Evolutionary conservation across 2,888 invertebrate species (phyloP), one percentile per base, ranked within the genome.

Genomic region (Hesperia comma): DNA sequence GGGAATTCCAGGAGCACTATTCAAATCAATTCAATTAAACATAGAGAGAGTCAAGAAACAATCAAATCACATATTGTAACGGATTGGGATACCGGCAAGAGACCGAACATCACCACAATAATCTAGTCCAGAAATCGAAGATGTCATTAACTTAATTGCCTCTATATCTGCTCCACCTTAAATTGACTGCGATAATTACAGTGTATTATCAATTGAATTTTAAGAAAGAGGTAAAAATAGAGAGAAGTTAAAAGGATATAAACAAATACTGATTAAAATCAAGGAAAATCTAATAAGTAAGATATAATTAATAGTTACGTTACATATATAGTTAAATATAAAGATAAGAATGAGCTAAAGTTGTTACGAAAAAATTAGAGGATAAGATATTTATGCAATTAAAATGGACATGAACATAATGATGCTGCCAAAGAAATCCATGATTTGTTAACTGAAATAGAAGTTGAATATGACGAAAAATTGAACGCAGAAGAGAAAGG

Each of bases 1-100:
- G 64, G 64, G 55, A 69, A 67, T 33, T 63, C 70, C 14, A 68
- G 66, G 40, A 74, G 64, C 46, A 69, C 70, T 17, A 69, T 57
- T 14, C 64, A 43, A 10, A 56, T 56, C 17, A 49, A 63, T 63
- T 55, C 61, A 14, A 21, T 61, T 14, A 67, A 61, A 46, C 66
- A 67, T 19, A 67, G 66, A 55, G 66, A 61, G 46, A 67, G 66
- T 43, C 66, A 67, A 46, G 66, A 67, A 40, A 67, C 66, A 7
- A 67, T 67, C n/a, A 43, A 54, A 15, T 61, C 66, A 1, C 54
- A 61, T 37, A 49, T 63, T 32, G 46, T 54, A 15, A 37, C 37
- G 14, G 60, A 61, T 55, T 67, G 55, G 49, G 67, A 67, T 55
- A 61, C 40, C 6, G 49, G 60, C 21, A 67, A 55, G 40, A 54